Conservation (phyloP, 2,113 vertebrate species). For the Rhadina sibilatrix region DNA sequence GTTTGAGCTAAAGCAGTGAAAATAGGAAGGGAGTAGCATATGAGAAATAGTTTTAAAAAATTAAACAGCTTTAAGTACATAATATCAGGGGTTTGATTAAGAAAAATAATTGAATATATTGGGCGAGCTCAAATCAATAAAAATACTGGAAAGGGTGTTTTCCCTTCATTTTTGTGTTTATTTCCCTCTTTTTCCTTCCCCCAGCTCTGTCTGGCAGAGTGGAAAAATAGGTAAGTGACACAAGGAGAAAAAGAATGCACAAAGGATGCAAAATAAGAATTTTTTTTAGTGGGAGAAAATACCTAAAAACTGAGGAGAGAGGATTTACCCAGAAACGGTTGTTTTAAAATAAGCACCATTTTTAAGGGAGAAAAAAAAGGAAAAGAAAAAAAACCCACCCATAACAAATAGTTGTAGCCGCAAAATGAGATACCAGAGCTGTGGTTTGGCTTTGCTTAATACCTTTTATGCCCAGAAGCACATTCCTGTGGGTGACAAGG, state of each 20-base stretch:
- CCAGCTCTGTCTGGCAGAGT: neutral
- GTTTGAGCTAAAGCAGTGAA: neutral
- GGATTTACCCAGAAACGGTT: neutral
- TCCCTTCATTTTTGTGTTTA: neutral
- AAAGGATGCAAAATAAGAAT: neutral
- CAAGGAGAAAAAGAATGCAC: neutral
- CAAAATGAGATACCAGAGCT: neutral
- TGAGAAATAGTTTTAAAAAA: neutral
- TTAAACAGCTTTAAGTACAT: neutral
- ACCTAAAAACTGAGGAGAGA: neutral
- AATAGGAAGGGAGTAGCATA: neutral
- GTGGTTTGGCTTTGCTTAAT: conserved; percentile 20
- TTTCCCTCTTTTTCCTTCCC: neutral
- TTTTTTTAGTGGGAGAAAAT: neutral
- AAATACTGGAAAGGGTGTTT: neutral
- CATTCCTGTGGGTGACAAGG: neutral
- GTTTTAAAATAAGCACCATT: neutral
- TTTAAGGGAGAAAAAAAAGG: neutral
- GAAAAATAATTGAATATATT: neutral
- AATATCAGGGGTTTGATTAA: neutral
- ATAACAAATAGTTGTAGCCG: neutral
- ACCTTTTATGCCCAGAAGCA: neutral
- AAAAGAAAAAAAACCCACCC: accelerated
- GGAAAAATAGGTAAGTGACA: neutral
- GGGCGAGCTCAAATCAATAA: neutral